Evolutionary conservation across 2,113 vertebrate genomes (phyloP), one percentile per base, ranked within the genome.

Genomic region (Sinosuthora webbiana): DNA sequence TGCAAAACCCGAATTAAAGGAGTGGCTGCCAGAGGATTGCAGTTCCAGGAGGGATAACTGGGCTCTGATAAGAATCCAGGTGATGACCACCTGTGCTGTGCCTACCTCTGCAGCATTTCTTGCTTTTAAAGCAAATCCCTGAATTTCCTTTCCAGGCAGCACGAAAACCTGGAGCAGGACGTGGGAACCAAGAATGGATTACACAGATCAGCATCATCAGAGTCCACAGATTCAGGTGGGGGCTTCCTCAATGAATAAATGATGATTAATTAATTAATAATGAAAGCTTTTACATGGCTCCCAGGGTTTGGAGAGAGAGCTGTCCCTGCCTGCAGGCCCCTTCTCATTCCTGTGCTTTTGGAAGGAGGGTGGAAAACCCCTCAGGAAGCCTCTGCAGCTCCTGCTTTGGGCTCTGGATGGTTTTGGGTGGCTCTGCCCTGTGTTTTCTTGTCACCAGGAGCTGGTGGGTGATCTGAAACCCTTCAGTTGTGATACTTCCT

Each of bases 211-310:
- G 89, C 76, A 2, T 98, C 98, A 1, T 97, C 97, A 0, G 98
- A 98, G 57, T 98, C 98, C 2, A 98, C 98, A 0, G 98, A 98
- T 81, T 98, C 98, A 95, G 98, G 98, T 98, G 80, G 1, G 1
- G 41, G 28, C 17, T 33, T 27, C 15, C 75, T 35, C 27, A 6
- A 2, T 17, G 31, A 9, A 60, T 16, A 14, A 39, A 6, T 21
- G 23, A 15, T 2, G 4, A 6, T 19, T 28, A 6, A 2, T 19
- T 33, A 11, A 62, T 15, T 10, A 39, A 6, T 21, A 27, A 13
- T 2, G 4, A 6, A 39, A 39, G 37, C 37, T 39, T 39, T 39
- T 4, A 2, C 6, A 0, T 56, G 55, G 53, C 53, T 55, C 18
- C 52, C n/a, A 42, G 45, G 50, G 13, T 18, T 60, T 28, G 35